These are phyloP conservation scores for Pseudococcus viburni DNA, from an alignment of 2,888 invertebrate genomes.

Conservation along the genomic window DNA sequence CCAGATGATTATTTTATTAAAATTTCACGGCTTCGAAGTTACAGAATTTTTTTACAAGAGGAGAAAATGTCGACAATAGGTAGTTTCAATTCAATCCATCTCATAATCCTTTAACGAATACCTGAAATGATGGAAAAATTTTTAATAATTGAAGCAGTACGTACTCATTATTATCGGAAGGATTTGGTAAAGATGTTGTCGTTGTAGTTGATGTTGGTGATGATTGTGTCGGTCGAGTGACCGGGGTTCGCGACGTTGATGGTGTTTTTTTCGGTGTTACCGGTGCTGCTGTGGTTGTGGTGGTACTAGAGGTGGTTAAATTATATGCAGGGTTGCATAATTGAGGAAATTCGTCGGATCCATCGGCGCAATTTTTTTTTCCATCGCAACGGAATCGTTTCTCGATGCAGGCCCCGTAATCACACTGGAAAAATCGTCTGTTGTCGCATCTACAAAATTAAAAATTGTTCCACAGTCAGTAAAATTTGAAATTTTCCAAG, in stretches of 20 bases:
- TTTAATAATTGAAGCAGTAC: not conserved
- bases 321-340: not conserved
- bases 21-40: not conserved
- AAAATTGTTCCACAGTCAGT: too few relatives aligned
- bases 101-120: not conserved
- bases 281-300: not conserved
- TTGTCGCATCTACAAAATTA: constrained; percentile 67
- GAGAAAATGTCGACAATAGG: too few relatives aligned
- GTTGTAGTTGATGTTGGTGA: not conserved
- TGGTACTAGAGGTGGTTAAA: not conserved
- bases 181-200: not conserved
- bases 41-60: too few relatives aligned
- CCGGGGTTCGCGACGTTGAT: not conserved
- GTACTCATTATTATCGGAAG: not conserved
- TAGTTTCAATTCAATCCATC: too few relatives aligned
- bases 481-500: too few relatives aligned
- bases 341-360: constrained; percentile 68
- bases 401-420: constrained; percentile 69
- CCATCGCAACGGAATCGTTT: constrained; percentile 68
- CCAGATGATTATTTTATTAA: not conserved
- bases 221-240: not conserved
- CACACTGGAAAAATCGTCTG: constrained; percentile 68
- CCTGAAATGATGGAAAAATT: not conserved
- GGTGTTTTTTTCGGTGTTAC: not conserved
- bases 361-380: constrained; percentile 68